These are phyloP conservation scores for Vanacampus margaritifer DNA, from an alignment of 2,113 vertebrate species.

Conservation along the genomic window DNA sequence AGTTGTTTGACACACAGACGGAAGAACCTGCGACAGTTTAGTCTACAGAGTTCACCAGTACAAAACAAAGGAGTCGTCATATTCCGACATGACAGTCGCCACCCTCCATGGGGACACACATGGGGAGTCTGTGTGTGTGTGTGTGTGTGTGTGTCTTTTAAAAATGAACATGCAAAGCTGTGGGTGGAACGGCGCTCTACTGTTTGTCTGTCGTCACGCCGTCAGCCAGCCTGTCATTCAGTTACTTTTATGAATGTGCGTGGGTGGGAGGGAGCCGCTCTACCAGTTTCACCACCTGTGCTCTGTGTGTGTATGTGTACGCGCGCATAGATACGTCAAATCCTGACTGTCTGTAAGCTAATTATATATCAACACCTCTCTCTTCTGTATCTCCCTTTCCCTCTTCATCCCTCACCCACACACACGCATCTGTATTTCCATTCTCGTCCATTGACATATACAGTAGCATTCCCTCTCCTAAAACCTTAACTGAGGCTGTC, in stretches of 20 bases:
- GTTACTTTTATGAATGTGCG: constrained; percentile 16
- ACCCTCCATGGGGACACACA: constrained; percentile 31
- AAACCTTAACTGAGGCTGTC: background rate
- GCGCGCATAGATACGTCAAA: constrained; percentile 5
- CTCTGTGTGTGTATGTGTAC: constrained; percentile 16
- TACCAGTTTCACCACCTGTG: constrained; percentile 14
- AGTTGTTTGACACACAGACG: constrained; percentile 1
- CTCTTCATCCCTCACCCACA: background rate
- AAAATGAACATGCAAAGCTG: background rate
- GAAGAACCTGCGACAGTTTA: constrained; percentile 29
- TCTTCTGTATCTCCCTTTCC: background rate
- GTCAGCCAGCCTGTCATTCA: constrained; percentile 11
- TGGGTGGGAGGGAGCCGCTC: background rate
- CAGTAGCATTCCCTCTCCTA: background rate
- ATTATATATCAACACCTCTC: constrained; percentile 11
- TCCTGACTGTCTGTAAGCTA: constrained; percentile 8
- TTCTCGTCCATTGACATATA: constrained; percentile 6
- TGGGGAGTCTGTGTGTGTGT: constrained; percentile 19
- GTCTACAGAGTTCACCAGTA: constrained; percentile 28
- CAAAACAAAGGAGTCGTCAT: constrained; percentile 42
- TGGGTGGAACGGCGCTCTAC: background rate
- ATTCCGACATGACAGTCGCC: constrained; percentile 39
- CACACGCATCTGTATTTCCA: constrained; percentile 5
- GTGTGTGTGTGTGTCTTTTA: background rate
- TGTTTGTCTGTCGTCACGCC: constrained; percentile 14